Conservation (phyloP, 2,888 invertebrate genomes). For the Apodemia zela region DNA sequence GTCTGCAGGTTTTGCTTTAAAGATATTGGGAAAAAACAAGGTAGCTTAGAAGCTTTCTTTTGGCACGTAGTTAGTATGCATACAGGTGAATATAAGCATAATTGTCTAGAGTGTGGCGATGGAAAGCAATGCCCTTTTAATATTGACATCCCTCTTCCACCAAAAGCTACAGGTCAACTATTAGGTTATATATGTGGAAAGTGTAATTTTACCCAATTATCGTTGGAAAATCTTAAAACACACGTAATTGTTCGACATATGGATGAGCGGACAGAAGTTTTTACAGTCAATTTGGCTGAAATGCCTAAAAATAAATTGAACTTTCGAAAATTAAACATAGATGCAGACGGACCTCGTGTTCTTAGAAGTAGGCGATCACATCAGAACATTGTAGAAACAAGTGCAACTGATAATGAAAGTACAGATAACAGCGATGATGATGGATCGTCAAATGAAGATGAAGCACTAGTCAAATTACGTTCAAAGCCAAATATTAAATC, state of each 20-base stretch:
- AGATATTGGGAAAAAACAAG: constrained; percentile 50
- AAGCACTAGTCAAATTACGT: constrained; percentile 17
- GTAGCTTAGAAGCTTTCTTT: constrained; percentile 76
- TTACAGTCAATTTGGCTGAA: constrained; percentile 57
- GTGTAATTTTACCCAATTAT: constrained; percentile 87
- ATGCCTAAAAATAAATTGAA: constrained; percentile 41
- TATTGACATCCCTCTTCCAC: constrained; percentile 65
- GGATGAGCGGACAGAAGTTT: constrained; percentile 66
- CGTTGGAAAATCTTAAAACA: constrained; percentile 78
- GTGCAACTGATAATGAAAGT: constrained; percentile 39
- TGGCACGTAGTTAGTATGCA: constrained; percentile 87
- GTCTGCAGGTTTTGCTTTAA: constrained; percentile 65
- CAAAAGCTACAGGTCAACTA: constrained; percentile 57
- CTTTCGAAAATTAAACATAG: constrained; percentile 18
- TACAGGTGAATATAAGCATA: constrained; percentile 87
- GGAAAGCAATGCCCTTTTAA: constrained; percentile 51
- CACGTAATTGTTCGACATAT: constrained; percentile 82
- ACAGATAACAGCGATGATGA: constrained; percentile 28
- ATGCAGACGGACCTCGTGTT: constrained; percentile 37
- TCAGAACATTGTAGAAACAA: constrained; percentile 39
- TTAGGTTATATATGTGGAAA: constrained; percentile 84
- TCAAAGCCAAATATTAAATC: constrained; percentile 41
- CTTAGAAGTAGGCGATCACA: constrained; percentile 49
- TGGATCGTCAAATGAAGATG: constrained; percentile 22
- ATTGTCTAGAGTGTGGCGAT: constrained; percentile 81